Conservation (phyloP, 2,113 vertebrate genomes). For the Dromas ardeola region DNA sequence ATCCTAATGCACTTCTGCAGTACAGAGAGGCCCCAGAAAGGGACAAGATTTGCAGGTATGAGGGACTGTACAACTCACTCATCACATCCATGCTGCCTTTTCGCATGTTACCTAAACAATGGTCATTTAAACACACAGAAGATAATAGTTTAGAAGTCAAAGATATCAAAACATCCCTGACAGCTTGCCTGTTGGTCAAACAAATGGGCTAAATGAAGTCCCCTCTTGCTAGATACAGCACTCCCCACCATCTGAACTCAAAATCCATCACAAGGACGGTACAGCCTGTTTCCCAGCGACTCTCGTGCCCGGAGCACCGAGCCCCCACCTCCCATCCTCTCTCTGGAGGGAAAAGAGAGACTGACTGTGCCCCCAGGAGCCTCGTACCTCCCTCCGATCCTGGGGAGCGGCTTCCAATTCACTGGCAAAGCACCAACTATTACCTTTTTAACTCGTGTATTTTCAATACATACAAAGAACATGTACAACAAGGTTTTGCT, state of each 20-base stretch:
- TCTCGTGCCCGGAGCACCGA: rapidly evolving
- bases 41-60: neutral
- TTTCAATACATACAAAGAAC: slow-evolving; percentile 69
- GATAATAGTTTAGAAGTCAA: neutral
- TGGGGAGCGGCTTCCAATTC: slow-evolving; percentile 4
- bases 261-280: rapidly evolving
- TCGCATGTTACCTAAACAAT: neutral
- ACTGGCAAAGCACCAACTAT: slow-evolving; percentile 39
- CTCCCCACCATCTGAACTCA: neutral
- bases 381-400: neutral
- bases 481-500: slow-evolving; percentile 68
- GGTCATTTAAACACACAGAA: neutral
- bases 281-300: neutral
- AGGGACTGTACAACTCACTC: neutral
- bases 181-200: neutral
- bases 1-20: neutral
- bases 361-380: neutral
- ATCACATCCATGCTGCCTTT: rapidly evolving
- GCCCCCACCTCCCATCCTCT: neutral
- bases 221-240: neutral
- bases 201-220: neutral
- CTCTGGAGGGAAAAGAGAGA: neutral
- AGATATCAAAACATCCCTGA: rapidly evolving
- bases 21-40: neutral
- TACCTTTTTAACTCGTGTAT: slow-evolving; percentile 50